Percentiles rank a stretch among this genome's conserved stretches.
Evolutionary conservation across 2,113 vertebrate genomes (phyloP).

Genomic region (Orthochromis indermauri): DNA sequence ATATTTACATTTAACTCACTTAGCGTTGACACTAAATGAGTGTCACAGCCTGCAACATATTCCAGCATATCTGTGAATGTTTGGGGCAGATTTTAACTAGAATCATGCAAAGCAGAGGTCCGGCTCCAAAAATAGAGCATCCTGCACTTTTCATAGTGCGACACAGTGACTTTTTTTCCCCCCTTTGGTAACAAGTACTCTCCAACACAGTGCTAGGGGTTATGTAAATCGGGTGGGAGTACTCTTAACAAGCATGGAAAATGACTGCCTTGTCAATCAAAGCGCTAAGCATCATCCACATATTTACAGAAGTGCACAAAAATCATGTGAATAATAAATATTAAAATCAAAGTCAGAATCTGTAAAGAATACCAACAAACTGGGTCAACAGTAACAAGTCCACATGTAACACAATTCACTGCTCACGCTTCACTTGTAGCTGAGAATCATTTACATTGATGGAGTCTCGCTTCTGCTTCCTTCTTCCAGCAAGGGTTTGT

Average conservation of each 20-base stretch:
- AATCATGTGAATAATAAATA: background rate
- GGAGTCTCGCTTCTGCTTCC: background rate
- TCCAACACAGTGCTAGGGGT: background rate
- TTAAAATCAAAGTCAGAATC: background rate
- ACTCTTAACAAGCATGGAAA: background rate
- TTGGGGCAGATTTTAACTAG: background rate
- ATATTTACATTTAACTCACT: background rate
- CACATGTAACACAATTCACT: background rate
- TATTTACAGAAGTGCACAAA: background rate
- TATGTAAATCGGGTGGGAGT: background rate
- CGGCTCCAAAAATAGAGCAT: background rate
- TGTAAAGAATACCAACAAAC: background rate
- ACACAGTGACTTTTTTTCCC: accelerated
- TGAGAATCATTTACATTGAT: background rate
- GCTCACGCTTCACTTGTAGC: background rate
- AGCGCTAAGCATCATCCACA: background rate
- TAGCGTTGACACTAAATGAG: background rate
- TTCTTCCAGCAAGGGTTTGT: background rate
- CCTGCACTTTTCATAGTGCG: background rate
- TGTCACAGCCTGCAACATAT: background rate
- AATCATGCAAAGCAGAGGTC: background rate
- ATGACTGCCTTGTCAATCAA: background rate
- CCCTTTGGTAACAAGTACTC: background rate
- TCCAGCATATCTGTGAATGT: background rate
- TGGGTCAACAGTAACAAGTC: background rate